These are phyloP conservation scores for Gorsachius goisagi DNA, from an alignment of 2,113 vertebrate species.

Conservation along the genomic window DNA sequence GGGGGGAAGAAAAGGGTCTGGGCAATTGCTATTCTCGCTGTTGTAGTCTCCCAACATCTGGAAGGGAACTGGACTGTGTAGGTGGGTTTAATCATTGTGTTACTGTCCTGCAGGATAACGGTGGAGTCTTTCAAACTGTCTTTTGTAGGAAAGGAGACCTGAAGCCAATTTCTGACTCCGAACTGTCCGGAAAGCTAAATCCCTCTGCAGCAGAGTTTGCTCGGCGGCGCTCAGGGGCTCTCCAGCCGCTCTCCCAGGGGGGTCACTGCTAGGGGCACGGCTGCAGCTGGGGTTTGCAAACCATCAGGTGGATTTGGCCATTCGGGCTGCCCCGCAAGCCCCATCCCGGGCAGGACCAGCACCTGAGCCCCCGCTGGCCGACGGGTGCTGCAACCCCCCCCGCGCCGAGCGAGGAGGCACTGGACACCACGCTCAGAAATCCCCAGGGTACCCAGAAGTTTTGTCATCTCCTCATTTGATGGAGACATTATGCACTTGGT, in stretches of 20 bases:
- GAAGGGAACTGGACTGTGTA: background rate
- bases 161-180: background rate
- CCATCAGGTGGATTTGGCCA: background rate
- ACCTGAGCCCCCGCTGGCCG: no score
- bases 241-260: fast-evolving
- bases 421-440: no score
- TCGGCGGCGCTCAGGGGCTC: fast-evolving
- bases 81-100: background rate
- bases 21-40: background rate
- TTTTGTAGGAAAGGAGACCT: background rate
- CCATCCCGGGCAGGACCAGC: fast-evolving
- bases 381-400: background rate
- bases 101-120: slow-evolving; percentile 16
- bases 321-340: fast-evolving
- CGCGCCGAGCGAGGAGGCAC: background rate
- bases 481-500: background rate
- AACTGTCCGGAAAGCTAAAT: fast-evolving
- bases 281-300: background rate
- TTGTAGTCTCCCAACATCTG: background rate
- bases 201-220: background rate
- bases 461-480: background rate
- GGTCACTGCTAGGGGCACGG: fast-evolving
- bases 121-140: background rate
- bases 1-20: slow-evolving; percentile 8
- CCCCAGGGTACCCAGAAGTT: background rate